Evolutionary conservation across 2,113 vertebrate genomes (phyloP).

Genomic region (Colossoma macropomum): DNA sequence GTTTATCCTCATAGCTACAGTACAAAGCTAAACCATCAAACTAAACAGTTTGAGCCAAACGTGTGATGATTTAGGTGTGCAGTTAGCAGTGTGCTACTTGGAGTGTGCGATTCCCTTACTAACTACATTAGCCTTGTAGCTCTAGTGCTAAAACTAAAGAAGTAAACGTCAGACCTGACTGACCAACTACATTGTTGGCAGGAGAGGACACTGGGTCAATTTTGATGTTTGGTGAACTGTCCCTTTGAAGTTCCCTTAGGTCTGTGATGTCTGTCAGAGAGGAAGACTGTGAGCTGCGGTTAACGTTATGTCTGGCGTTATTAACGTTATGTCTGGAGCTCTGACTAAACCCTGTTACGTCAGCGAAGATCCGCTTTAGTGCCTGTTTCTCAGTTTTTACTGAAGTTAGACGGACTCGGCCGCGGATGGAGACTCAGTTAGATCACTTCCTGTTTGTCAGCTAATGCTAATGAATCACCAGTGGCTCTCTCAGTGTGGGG

Average conservation of each 20-base stretch:
- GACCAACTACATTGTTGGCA: no score
- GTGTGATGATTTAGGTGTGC: no score
- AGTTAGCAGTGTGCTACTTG: no score
- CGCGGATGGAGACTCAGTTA: slow-evolving; percentile 46
- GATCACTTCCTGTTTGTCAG: slow-evolving; percentile 68
- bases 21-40: no score
- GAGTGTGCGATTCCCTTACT: no score
- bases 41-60: no score
- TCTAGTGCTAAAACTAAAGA: no score
- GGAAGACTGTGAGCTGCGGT: background rate
- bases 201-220: no score
- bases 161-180: no score
- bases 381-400: background rate
- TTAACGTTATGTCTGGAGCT: slow-evolving; percentile 7
- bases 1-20: no score
- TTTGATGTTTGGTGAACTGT: background rate
- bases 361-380: background rate
- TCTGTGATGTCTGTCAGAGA: background rate
- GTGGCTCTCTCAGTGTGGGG: background rate
- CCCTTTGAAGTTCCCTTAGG: background rate
- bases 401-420: slow-evolving; percentile 14
- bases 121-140: no score
- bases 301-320: slow-evolving; percentile 12
- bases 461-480: slow-evolving; percentile 44
- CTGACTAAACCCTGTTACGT: slow-evolving; percentile 30